Evolutionary conservation across 2,113 vertebrate species (phyloP).

Genomic region (Tamias sibiricus): DNA sequence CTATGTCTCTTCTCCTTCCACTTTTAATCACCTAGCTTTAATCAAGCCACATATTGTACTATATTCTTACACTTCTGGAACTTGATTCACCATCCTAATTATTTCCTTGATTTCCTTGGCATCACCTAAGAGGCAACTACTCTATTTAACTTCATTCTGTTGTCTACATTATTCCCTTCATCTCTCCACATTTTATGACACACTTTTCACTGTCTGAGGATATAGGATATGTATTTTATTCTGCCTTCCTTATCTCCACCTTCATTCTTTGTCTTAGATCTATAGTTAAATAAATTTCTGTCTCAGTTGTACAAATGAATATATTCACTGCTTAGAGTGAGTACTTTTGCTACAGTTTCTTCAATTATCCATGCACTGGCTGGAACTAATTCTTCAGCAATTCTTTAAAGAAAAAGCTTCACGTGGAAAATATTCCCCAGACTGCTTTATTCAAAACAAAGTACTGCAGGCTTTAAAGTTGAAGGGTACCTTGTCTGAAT

Average conservation of each 20-base stretch:
- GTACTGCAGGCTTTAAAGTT: not conserved
- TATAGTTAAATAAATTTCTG: not conserved
- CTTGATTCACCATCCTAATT: not conserved
- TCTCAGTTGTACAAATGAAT: not conserved
- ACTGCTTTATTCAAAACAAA: not conserved
- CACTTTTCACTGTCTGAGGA: not conserved
- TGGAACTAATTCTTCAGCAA: conserved; percentile 9
- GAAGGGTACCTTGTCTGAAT: not conserved
- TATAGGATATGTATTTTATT: not conserved
- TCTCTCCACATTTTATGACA: not conserved
- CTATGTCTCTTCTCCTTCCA: not conserved
- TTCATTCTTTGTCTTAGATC: not conserved
- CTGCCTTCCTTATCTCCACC: not conserved
- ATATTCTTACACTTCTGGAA: not conserved
- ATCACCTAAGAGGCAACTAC: not conserved
- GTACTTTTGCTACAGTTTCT: not conserved
- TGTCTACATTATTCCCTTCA: not conserved
- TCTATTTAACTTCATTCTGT: not conserved
- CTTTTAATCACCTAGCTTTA: not conserved
- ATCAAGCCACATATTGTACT: not conserved
- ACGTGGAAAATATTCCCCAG: not conserved
- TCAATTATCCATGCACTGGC: not conserved
- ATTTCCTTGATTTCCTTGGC: not conserved
- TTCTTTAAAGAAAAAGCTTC: conserved; percentile 27
- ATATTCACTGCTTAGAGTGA: not conserved